phyloP scores from a whole-genome alignment of 53 echinoderm and acorn worm genomes.

The Echinarachnius parma region DNA sequence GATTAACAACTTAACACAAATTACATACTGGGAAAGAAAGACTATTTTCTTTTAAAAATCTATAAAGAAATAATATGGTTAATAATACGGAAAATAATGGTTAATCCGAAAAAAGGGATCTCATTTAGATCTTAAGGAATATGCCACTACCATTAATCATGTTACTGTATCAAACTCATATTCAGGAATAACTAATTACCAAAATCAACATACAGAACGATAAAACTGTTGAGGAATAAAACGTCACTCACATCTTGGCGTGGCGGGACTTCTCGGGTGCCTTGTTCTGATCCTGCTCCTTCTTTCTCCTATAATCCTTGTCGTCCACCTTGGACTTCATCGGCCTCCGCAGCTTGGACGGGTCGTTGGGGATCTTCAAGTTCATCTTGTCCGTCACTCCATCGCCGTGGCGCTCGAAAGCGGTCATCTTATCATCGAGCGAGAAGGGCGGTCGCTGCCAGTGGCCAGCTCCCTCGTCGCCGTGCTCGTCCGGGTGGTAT shows the following conservation, averaged over 20 bases:
- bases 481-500: conserved; percentile 45
- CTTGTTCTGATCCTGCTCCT: conserved; percentile 13
- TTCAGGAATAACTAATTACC: too few species aligned
- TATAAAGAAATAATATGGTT: too few species aligned
- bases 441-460: conserved; percentile 77
- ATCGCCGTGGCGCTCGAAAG: conserved; percentile 78
- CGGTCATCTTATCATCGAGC: conserved; percentile 75
- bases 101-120: too few species aligned
- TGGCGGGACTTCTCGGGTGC: conserved; percentile 6
- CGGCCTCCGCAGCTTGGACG: conserved; percentile 50
- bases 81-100: too few species aligned
- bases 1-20: too few species aligned
- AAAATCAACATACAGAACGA: too few species aligned
- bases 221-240: too few species aligned
- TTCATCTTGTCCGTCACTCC: conserved; percentile 68
- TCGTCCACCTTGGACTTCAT: conserved; percentile 20
- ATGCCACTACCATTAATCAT: too few species aligned
- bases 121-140: too few species aligned
- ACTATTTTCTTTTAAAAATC: too few species aligned
- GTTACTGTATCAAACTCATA: too few species aligned
- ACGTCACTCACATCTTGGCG: conserved; percentile 34
- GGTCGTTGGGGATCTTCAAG: conserved; percentile 70
- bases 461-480: conserved; percentile 35
- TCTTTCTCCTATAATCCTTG: conserved; percentile 44
- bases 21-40: too few species aligned